Base-by-base conservation (phyloP, 1,140 invertebrate genomes). In the Cydia strobilella region DNA sequence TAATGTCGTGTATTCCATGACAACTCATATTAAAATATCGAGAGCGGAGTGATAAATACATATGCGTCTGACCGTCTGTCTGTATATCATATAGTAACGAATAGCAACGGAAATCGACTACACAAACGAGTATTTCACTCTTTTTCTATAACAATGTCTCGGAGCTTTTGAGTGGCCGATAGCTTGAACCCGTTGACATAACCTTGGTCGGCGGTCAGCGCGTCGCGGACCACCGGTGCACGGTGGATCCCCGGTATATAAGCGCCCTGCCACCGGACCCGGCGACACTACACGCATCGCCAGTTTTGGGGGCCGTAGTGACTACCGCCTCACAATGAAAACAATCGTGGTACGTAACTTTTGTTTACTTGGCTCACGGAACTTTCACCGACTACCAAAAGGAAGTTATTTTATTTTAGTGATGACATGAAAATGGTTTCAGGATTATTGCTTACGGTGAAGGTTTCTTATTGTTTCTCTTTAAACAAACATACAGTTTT, bases 211-310 rank as follows among this genome's bases (percentile, higher is more conserved):
- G 31, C 39, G 69, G 74, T 65, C 75, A 65, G 63, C 12, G 63
- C 27, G 63, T n/a, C 25, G 25, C 62, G 25, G 65, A 10, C 65
- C 65, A 69, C 63, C n/a, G 63, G 13, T 65, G 65, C 20, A 59
- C n/a, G 63, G 13, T 65, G 65, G 54, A 59, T 59, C 39, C 45
- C 54, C 63, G 72, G 72, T 85, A 85, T 85, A 83, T 82, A 85
- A 85, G 80, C 74, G 74, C 76, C 74, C 76, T 69, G 20, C 12
- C 69, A 27, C 42, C n/a, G n/a, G 59, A 65, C 51, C 42, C 25
- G 59, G 73, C 77, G 84, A 85, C 84, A 85, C 77, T 83, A 81
- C 77, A 79, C 77, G 76, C 79, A 74, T 78, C 80, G 79, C 79
- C 74, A 75, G 77, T 74, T 77, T 74, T 73, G 59, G 74, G 73